These are phyloP conservation scores for Rhynchonema sp. DNA, from an alignment of 2,888 invertebrate genomes.

Conservation along the genomic window DNA sequence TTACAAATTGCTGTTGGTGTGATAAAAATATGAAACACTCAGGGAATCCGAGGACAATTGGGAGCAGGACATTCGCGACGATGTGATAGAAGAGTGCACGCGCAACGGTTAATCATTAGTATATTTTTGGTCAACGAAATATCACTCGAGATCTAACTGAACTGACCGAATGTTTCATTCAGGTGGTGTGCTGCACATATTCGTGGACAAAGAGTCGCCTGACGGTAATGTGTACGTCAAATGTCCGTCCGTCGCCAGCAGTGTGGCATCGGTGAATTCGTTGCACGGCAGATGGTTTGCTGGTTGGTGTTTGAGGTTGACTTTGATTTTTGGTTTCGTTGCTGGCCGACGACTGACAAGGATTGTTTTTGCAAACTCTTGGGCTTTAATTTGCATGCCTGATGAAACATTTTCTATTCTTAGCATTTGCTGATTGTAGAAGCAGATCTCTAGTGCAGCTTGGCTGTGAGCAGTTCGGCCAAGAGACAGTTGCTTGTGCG, in stretches of 20 bases:
- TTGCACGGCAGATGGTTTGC: conserved; percentile 96
- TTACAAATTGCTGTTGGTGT: no score
- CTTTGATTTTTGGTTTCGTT: neutral
- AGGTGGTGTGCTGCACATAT: conserved; percentile 22
- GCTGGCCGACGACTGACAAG: neutral
- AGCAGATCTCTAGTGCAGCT: no score
- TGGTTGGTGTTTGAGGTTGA: conserved; percentile 33
- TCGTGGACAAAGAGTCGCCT: conserved; percentile 19
- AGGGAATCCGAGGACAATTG: conserved; percentile 57
- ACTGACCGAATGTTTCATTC: neutral
- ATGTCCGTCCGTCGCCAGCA: conserved; percentile 85
- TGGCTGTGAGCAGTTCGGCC: no score
- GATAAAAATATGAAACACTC: conserved; percentile 11
- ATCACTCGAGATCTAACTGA: neutral
- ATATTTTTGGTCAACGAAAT: conserved; percentile 75
- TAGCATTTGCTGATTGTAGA: no score
- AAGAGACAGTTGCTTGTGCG: no score
- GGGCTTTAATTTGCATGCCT: no score
- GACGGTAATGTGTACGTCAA: conserved; percentile 94
- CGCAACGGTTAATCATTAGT: no score
- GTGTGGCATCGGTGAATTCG: conserved; percentile 83
- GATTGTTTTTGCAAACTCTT: no score
- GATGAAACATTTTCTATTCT: no score
- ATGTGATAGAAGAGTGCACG: conserved; percentile 92
- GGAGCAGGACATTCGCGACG: conserved; percentile 82